phyloP scores from a whole-genome alignment of 1,140 invertebrate genomes.

The Bombus pascuorum region DNA sequence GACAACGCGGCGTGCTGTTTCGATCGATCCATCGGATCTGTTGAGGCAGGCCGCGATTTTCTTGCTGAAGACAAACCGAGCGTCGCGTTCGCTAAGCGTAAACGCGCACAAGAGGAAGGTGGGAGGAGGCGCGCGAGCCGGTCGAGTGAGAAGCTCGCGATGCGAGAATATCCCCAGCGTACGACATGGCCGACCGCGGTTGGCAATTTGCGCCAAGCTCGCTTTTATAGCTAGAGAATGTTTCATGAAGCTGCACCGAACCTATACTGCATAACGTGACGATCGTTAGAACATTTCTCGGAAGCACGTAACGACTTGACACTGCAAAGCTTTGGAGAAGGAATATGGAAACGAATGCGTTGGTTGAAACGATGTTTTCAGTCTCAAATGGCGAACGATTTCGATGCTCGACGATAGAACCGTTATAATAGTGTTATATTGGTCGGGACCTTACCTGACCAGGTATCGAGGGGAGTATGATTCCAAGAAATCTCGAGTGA shows the following conservation, averaged over 20 bases:
- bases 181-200: constrained; percentile 44
- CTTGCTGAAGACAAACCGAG: constrained; percentile 1
- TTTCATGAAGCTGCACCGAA: constrained; percentile 44
- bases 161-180: constrained; percentile 35
- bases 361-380: neutral
- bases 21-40: constrained; percentile 3
- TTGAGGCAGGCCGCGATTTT: neutral
- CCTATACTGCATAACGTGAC: constrained; percentile 2
- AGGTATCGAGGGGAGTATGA: neutral
- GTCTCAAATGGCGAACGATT: too few relatives aligned
- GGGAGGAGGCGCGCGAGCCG: constrained; percentile 40
- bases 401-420: too few relatives aligned
- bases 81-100: neutral
- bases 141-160: constrained; percentile 32
- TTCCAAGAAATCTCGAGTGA: neutral
- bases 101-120: constrained; percentile 27
- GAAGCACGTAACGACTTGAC: neutral
- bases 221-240: constrained; percentile 51
- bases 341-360: neutral
- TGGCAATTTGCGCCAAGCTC: constrained; percentile 52
- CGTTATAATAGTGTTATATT: too few relatives aligned
- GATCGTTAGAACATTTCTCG: constrained; percentile 29
- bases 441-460: neutral
- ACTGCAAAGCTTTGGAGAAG: neutral
- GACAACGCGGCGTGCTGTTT: neutral